Evolutionary conservation across 2,797 vertebrate genomes (phyloP), one percentile per base, ranked within the genome.

Genomic region (Amazona ochrocephala): DNA sequence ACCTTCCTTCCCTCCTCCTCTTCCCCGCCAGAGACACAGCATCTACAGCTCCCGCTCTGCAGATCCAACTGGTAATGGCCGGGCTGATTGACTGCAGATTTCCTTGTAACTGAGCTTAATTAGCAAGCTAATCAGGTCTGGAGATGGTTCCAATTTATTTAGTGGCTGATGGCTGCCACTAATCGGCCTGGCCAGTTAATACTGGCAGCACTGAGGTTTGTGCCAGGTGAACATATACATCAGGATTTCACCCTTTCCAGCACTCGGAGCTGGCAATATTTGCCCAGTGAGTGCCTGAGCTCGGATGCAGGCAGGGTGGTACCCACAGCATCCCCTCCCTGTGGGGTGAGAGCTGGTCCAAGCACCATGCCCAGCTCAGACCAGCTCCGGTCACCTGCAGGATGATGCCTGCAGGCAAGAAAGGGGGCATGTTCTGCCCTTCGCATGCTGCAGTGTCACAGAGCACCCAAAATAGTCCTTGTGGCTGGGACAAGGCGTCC

Each of bases 91-190:
- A 90, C 96, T 94, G 96, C 96, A 96, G 94, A 94, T 96, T 94
- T 95, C 93, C 87, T 95, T 54, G 67, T 96, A 95, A 96, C 95
- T 22, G 95, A 94, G 95, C 95, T 96, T 96, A 97, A 97, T 97
- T 96, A 97, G 93, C 91, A 93, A 96, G 95, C 94, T 94, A 96
- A 96, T 95, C 95, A 94, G 94, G 79, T 90, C 95, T 93, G 90
- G 93, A 95, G 91, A 91, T 95, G 95, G 74, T 87, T 96, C 95
- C 95, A 94, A 96, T 96, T 96, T 96, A 96, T 95, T 96, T 96
- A 93, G 81, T 82, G 95, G 87, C 89, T 50, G 93, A 61, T 91
- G 91, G 87, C 94, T 94, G 91, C 91, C 87, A 29, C 95, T 95
- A 73, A 95, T 96, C 50, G 64, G 79, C 91, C 90, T 21, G 96